A percentile compares a stretch with the other conserved stretches of the same genome.
phyloP scores from a whole-genome alignment of 2,113 vertebrate species.

The Crotophaga sulcirostris region DNA sequence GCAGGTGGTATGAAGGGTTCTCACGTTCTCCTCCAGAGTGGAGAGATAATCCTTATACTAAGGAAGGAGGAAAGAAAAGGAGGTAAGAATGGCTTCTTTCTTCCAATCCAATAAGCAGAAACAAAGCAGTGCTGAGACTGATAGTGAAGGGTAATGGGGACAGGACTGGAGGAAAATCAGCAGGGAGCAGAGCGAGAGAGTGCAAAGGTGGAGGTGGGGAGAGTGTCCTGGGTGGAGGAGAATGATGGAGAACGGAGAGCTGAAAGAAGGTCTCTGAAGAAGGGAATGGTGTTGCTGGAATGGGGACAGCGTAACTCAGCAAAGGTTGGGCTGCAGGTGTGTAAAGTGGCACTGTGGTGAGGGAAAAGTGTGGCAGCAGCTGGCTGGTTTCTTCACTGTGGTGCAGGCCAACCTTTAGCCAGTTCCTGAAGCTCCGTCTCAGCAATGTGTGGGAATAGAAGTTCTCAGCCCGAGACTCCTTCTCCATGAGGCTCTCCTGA shows the following conservation, averaged over 20 bases:
- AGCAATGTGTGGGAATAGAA: slow-evolving; percentile 76
- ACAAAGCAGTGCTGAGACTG: not conserved
- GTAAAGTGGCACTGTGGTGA: not conserved
- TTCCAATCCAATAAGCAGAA: not conserved
- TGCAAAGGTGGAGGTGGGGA: not conserved
- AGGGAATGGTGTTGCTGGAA: not conserved
- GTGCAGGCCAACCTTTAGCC: slow-evolving; percentile 79
- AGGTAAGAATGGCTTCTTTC: not conserved
- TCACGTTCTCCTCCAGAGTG: slow-evolving; percentile 67
- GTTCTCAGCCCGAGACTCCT: slow-evolving; percentile 74
- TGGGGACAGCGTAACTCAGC: not conserved
- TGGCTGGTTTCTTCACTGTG: not conserved
- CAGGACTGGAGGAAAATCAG: not conserved
- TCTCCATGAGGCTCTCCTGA: slow-evolving; percentile 67
- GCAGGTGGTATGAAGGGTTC: slow-evolving; percentile 48
- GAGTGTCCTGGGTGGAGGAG: not conserved
- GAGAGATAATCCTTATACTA: slow-evolving; percentile 70
- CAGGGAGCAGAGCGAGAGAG: not conserved
- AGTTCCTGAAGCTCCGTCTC: slow-evolving; percentile 74
- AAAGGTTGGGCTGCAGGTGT: not conserved
- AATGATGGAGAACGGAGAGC: not conserved
- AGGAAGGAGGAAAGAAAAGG: not conserved
- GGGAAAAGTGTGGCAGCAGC: fast-evolving
- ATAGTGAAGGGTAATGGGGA: not conserved
- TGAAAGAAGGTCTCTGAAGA: not conserved